A percentile compares a stretch with the other conserved stretches of the same genome.
These are phyloP conservation scores for Apis dorsata DNA, from an alignment of 1,140 invertebrate species.

Conservation along the genomic window DNA sequence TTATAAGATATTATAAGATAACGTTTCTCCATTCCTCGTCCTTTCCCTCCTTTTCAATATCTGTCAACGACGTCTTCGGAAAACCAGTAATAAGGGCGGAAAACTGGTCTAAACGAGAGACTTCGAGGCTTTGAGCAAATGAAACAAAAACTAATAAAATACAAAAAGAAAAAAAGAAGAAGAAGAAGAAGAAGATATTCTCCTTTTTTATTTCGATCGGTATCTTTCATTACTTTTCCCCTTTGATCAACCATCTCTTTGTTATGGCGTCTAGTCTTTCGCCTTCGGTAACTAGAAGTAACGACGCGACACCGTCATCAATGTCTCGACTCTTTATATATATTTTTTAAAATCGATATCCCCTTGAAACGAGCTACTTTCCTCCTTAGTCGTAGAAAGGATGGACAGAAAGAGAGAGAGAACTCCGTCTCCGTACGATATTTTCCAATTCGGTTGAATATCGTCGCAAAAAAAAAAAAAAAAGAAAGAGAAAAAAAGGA, in stretches of 20 bases:
- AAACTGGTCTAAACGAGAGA: constrained; percentile 32
- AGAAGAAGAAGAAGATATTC: background rate
- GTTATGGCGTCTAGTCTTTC: constrained; percentile 28
- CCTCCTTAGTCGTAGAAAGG: no score
- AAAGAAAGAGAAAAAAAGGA: background rate
- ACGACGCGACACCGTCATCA: background rate
- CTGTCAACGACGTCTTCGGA: background rate
- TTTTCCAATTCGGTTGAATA: background rate
- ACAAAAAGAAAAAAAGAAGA: background rate
- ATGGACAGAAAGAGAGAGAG: no score
- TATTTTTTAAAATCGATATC: background rate
- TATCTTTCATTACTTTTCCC: constrained; percentile 41
- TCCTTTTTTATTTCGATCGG: constrained; percentile 12
- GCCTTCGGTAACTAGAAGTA: constrained; percentile 26
- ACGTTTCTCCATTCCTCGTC: background rate
- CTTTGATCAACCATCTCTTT: constrained; percentile 44
- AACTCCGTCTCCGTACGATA: background rate
- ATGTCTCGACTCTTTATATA: background rate
- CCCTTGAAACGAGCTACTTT: no score
- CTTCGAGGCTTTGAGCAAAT: constrained; percentile 11
- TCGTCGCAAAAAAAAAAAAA: background rate
- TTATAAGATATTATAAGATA: constrained; percentile 9
- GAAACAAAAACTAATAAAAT: constrained; percentile 13
- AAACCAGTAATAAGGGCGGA: constrained; percentile 14
- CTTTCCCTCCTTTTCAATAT: background rate